These are phyloP conservation scores for Lycorma delicatula DNA, from an alignment of 1,140 invertebrate genomes.

Conservation along the genomic window DNA sequence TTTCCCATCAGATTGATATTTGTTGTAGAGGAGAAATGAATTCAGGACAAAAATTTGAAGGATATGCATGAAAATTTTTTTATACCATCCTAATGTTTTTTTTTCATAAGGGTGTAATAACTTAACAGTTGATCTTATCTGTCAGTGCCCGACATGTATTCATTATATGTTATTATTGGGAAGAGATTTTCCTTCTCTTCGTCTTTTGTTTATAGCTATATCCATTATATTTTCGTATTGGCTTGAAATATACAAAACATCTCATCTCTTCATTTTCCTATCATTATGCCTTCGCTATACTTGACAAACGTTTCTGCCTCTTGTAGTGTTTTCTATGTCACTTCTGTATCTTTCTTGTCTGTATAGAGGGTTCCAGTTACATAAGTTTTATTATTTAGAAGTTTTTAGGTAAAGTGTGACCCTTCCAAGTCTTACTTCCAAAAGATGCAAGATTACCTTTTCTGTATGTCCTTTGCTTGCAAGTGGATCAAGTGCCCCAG, in stretches of 20 bases:
- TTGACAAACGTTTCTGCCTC: slow-evolving; percentile 31
- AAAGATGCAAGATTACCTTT: background rate
- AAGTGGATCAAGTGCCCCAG: slow-evolving; percentile 6
- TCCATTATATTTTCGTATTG: slow-evolving; percentile 8
- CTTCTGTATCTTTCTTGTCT: slow-evolving; percentile 32
- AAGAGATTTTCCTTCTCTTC: background rate
- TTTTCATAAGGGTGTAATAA: slow-evolving; percentile 20
- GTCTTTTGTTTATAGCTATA: background rate
- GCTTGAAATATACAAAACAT: slow-evolving; percentile 12
- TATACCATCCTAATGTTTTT: slow-evolving; percentile 23
- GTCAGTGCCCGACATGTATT: slow-evolving; percentile 21
- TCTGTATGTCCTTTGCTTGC: background rate
- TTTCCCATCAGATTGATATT: background rate
- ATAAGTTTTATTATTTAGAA: slow-evolving; percentile 39
- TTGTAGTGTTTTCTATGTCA: slow-evolving; percentile 32
- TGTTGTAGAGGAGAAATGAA: background rate
- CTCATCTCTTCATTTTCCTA: slow-evolving; percentile 38
- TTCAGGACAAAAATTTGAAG: slow-evolving; percentile 18
- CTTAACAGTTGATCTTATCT: slow-evolving; percentile 16
- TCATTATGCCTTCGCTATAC: slow-evolving; percentile 35
- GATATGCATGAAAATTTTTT: slow-evolving; percentile 20
- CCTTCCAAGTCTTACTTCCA: slow-evolving; percentile 24
- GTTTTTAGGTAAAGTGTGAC: slow-evolving; percentile 35
- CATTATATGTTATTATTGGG: slow-evolving; percentile 20
- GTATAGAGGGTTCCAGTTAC: slow-evolving; percentile 38